A percentile compares a stretch with the other conserved stretches of the same genome.
These are phyloP conservation scores for Stenolophus ochropezus DNA, from an alignment of 2,888 invertebrate genomes.

Conservation along the genomic window DNA sequence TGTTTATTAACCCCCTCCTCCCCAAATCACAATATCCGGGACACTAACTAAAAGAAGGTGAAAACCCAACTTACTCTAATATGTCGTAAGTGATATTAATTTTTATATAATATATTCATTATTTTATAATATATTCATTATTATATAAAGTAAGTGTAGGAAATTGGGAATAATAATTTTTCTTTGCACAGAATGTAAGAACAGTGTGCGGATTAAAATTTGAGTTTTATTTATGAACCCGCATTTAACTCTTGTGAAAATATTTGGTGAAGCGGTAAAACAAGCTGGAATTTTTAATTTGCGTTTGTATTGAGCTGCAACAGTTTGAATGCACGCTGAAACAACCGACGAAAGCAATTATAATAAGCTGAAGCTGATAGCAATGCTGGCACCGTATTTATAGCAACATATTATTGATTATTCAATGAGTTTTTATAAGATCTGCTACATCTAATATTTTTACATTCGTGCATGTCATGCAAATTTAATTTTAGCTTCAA, in stretches of 20 bases:
- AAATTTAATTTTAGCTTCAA: background rate
- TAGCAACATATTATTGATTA: slow-evolving; percentile 22
- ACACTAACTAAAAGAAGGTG: no score
- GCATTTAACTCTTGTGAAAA: slow-evolving; percentile 33
- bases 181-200: background rate
- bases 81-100: no score
- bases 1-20: no score
- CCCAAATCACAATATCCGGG: no score
- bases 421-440: background rate
- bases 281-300: slow-evolving; percentile 29
- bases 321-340: background rate
- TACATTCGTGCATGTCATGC: background rate
- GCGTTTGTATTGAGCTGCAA: background rate
- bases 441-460: background rate
- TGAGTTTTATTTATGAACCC: slow-evolving; percentile 12
- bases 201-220: background rate
- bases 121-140: no score
- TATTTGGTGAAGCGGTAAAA: slow-evolving; percentile 2
- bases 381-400: background rate
- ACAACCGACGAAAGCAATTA: background rate
- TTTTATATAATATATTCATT: no score
- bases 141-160: background rate
- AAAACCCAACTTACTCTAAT: no score
- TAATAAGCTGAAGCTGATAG: background rate
- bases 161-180: background rate